These are phyloP conservation scores for Peucedramus taeniatus DNA, from an alignment of 2,113 vertebrate species.

Conservation along the genomic window DNA sequence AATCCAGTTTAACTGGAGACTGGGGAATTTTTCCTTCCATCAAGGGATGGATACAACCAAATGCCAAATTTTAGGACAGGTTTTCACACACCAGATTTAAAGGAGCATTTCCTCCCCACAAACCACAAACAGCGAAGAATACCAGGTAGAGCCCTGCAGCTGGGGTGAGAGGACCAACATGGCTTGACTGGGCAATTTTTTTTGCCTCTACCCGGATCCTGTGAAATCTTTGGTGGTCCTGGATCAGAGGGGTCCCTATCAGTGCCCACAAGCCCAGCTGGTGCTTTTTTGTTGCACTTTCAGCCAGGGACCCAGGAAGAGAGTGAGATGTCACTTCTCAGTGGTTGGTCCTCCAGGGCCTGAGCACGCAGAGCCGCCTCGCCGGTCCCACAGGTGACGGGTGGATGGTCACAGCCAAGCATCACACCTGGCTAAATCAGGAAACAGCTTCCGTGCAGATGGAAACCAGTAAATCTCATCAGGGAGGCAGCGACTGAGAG, in stretches of 20 bases:
- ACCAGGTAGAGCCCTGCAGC: background rate
- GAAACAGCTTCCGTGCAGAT: background rate
- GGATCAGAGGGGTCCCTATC: background rate
- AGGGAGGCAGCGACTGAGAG: background rate
- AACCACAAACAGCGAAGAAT: background rate
- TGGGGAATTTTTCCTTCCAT: background rate
- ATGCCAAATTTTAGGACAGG: background rate
- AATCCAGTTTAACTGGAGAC: background rate
- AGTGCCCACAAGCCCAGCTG: background rate
- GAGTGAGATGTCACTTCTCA: background rate
- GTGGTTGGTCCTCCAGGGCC: background rate
- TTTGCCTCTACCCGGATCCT: background rate
- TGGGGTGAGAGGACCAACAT: background rate
- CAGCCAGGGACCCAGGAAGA: background rate
- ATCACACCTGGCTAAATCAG: background rate
- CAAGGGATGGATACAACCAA: background rate
- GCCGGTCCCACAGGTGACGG: background rate
- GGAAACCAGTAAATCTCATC: background rate
- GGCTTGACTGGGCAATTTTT: background rate
- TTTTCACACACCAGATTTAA: background rate
- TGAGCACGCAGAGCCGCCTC: rapidly evolving
- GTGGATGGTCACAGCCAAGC: rapidly evolving
- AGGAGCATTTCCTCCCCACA: background rate
- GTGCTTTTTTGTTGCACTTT: background rate
- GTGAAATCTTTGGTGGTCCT: background rate